A percentile compares a stretch with the other conserved stretches of the same genome.
Evolutionary conservation across 2,797 vertebrate species (phyloP).

Genomic region (Cyprinella venusta): DNA sequence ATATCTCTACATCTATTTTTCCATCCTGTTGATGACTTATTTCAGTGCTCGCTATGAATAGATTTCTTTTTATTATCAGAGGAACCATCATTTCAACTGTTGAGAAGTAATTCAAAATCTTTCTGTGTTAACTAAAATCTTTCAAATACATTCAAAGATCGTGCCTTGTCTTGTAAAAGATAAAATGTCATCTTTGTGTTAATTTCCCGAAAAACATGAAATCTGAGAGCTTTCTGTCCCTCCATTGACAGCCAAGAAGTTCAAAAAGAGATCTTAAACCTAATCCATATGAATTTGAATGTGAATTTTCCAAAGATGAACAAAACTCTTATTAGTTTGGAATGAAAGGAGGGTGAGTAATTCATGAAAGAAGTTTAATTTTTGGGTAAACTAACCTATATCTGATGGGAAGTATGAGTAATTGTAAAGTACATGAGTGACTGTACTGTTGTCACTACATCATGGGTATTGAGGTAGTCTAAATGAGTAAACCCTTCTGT

Average conservation of each 20-base stretch:
- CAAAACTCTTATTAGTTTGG: no score
- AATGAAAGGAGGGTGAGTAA: no score
- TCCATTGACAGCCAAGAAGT: no score
- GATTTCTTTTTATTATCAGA: not conserved
- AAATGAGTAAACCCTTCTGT: not conserved
- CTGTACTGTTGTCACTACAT: not conserved
- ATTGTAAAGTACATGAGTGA: not conserved
- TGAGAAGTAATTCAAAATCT: not conserved
- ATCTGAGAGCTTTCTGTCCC: no score
- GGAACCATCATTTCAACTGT: not conserved
- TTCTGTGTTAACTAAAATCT: not conserved
- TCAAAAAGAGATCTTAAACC: no score
- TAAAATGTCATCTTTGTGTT: not conserved
- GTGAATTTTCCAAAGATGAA: no score
- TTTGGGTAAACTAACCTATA: no score
- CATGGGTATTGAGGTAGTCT: not conserved
- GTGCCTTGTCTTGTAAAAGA: not conserved
- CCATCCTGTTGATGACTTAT: not conserved
- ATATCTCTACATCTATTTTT: not conserved
- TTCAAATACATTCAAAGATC: no score
- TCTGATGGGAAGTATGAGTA: not conserved
- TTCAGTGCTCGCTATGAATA: not conserved
- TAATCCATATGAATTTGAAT: no score
- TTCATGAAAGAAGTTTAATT: no score
- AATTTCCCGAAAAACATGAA: not conserved